Conservation (phyloP, 2,113 vertebrate genomes). For the Psilopogon haemacephalus region DNA sequence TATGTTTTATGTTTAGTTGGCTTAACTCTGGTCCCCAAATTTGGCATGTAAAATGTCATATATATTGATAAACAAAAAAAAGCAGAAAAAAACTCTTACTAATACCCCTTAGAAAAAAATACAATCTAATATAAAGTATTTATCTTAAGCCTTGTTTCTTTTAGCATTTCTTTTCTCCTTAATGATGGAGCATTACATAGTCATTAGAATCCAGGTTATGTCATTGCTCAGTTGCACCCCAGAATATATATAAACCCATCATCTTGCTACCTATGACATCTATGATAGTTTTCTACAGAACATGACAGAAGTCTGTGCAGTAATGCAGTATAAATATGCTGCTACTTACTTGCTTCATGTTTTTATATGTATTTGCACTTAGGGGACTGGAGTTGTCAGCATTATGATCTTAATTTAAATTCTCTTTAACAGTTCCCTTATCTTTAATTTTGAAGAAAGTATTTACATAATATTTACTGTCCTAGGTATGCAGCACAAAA, state of each 20-base stretch:
- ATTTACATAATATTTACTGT: not conserved
- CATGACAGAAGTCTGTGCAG: not conserved
- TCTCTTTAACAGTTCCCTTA: not conserved
- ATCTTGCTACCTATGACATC: not conserved
- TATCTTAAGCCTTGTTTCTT: not conserved
- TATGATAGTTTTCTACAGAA: not conserved
- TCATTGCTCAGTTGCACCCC: not conserved
- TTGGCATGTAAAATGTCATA: not conserved
- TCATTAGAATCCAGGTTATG: slow-evolving; percentile 1
- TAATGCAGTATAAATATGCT: not conserved
- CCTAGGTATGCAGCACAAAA: not conserved
- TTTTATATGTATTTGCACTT: not conserved
- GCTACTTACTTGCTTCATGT: not conserved
- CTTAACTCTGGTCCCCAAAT: not conserved
- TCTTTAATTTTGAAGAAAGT: not conserved
- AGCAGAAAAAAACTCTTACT: not conserved
- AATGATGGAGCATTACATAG: not conserved
- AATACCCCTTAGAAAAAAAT: not conserved
- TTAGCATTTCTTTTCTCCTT: slow-evolving; percentile 2
- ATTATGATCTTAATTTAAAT: not conserved
- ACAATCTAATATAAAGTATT: not conserved
- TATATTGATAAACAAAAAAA: not conserved
- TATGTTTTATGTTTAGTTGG: not conserved
- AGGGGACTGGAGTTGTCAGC: not conserved
- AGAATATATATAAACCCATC: not conserved